Percentiles rank a stretch among this genome's conserved stretches.
Evolutionary conservation across 2,113 vertebrate genomes (phyloP).

Genomic region (Hydropotes inermis): DNA sequence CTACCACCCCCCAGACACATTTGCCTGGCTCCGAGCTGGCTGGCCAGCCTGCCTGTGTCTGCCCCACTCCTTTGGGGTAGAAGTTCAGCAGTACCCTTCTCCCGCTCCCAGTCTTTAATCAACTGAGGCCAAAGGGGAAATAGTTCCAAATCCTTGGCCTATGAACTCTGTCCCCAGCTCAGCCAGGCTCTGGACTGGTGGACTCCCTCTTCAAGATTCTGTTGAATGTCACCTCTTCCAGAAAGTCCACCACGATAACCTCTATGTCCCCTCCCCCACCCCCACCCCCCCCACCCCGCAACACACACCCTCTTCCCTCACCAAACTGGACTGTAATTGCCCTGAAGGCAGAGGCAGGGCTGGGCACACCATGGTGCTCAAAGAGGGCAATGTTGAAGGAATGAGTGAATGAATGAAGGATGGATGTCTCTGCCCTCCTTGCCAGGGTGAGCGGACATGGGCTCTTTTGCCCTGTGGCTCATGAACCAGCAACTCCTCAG

Average conservation of each 20-base stretch:
- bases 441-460: background rate
- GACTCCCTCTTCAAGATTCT: background rate
- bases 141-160: background rate
- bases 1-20: background rate
- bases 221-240: background rate
- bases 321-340: background rate
- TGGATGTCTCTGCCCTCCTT: conserved; percentile 16
- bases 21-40: background rate
- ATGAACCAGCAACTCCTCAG: background rate
- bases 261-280: background rate
- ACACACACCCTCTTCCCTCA: background rate
- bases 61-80: background rate
- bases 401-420: conserved; percentile 53
- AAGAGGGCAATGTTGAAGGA: background rate
- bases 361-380: background rate
- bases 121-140: background rate
- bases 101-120: background rate
- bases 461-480: background rate
- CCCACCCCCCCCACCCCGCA: background rate
- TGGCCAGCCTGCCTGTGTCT: background rate
- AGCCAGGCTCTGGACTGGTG: background rate
- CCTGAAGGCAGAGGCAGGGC: background rate
- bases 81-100: background rate
- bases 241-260: background rate
- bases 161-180: background rate